Evolutionary conservation across 2,797 vertebrate genomes (phyloP), one percentile per base, ranked within the genome.

Genomic region (Pterois miles): DNA sequence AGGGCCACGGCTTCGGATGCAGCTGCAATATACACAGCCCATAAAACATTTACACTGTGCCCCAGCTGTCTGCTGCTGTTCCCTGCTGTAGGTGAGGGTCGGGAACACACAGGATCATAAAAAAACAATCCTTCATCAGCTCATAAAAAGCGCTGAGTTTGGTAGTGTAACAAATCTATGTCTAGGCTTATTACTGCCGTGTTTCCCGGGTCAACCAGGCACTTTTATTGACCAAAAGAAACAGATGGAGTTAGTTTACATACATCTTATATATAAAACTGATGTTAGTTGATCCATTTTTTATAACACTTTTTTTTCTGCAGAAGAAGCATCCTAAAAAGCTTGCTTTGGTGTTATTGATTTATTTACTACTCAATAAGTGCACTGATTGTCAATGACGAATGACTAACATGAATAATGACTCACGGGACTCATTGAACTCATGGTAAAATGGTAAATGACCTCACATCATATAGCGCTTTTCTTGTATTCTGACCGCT

Each of bases 11-110:
- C 70, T 79, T 65, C 18, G 4, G 71, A 77, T 79, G 72, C 78
- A 75, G 53, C 54, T 12, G 69, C 72, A 73, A 79, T 86, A 88
- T 70, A 84, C 65, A 82, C 83, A 79, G 57, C 27, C 14, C 82
- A 84, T 91, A 73, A 90, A 85, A 83, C 71, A 79, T 84, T 82
- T 18, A 89, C 69, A 68, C 29, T 1, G n/a, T 9, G 57, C 18
- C 40, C 46, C 74, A 6, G 79, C 78, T 53, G 73, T 75, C 63
- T 54, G 76, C 78, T 71, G 66, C n/a, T 27, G 76, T 53, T 54
- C 67, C 72, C 16, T 14, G 65, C 68, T 56, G 81, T 18, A 76
- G 71, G 71, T 76, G 76, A 66, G 66, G 74, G 76, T 59, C 72
- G 43, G 54, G 36, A 81, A 86, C 62, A 74, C 65, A n/a, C 38